Conservation (phyloP, 64 coral and sea anemone genomes). For the Actinia equina region DNA sequence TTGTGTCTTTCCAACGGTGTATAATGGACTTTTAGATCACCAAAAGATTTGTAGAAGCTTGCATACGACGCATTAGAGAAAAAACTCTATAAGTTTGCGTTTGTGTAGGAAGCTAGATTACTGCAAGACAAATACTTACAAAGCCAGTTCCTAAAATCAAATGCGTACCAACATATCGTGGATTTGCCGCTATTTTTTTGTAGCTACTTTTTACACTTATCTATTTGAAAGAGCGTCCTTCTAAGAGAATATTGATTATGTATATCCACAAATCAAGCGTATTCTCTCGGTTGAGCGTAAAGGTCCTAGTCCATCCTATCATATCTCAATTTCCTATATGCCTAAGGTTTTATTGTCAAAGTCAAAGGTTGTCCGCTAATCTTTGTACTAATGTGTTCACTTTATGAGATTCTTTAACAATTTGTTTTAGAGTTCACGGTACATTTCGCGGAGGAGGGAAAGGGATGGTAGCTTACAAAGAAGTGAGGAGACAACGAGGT, state of each 20-base stretch:
- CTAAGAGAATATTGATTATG: not conserved
- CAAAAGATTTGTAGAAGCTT: not conserved
- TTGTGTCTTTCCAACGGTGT: conserved; percentile 12
- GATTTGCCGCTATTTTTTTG: not conserved
- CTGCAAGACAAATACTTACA: not conserved
- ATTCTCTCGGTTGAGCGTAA: not conserved
- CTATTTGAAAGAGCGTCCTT: not conserved
- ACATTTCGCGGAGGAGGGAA: not conserved
- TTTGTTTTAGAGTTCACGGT: not conserved
- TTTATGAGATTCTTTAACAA: not conserved
- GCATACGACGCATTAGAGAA: not conserved
- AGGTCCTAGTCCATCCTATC: not conserved
- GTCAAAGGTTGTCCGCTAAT: conserved; percentile 9
- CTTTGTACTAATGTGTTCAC: not conserved
- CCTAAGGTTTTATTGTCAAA: not conserved
- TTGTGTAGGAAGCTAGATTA: not conserved
- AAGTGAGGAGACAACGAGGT: not conserved
- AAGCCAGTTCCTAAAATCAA: not conserved
- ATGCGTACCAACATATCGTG: not conserved
- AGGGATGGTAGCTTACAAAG: not conserved
- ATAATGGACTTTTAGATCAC: not conserved
- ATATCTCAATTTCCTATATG: not conserved
- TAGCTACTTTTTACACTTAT: not conserved
- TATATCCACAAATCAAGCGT: not conserved
- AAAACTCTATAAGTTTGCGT: too few species aligned